phyloP scores from a whole-genome alignment of 2,113 vertebrate species.

The Eublepharis macularius region DNA sequence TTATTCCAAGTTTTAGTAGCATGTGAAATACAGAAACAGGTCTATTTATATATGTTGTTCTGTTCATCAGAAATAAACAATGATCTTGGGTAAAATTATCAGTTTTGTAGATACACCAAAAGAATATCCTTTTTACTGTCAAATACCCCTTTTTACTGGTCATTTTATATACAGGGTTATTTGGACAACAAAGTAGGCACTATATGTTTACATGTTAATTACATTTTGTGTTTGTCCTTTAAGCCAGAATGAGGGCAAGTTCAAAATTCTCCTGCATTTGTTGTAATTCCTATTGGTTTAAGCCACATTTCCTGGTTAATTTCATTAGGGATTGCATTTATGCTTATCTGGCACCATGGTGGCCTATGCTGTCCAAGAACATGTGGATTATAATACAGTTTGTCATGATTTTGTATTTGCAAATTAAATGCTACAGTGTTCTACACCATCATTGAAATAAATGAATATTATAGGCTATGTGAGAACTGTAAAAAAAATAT shows the following conservation, averaged over 20 bases:
- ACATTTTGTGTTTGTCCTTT: neutral
- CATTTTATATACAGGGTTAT: neutral
- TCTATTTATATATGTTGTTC: no score
- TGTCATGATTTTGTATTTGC: neutral
- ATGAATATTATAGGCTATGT: conserved; percentile 22
- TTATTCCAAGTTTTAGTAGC: no score
- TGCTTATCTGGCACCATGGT: neutral
- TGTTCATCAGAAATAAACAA: no score
- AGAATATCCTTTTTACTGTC: neutral
- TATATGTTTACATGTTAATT: neutral
- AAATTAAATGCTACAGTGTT: neutral
- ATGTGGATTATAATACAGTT: neutral
- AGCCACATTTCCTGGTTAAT: neutral
- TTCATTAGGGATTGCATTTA: neutral
- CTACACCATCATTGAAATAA: neutral
- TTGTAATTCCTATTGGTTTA: neutral
- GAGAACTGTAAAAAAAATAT: neutral
- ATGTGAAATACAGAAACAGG: no score
- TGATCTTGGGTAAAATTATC: no score
- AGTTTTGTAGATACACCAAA: no score
- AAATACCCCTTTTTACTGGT: neutral
- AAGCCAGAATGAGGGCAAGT: rapidly evolving
- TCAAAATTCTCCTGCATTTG: neutral
- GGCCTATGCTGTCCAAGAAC: neutral
- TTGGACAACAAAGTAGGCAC: neutral